Evolutionary conservation across 2,888 invertebrate species (phyloP), one percentile per base, ranked within the genome.

Genomic region (Monopis laevigella): DNA sequence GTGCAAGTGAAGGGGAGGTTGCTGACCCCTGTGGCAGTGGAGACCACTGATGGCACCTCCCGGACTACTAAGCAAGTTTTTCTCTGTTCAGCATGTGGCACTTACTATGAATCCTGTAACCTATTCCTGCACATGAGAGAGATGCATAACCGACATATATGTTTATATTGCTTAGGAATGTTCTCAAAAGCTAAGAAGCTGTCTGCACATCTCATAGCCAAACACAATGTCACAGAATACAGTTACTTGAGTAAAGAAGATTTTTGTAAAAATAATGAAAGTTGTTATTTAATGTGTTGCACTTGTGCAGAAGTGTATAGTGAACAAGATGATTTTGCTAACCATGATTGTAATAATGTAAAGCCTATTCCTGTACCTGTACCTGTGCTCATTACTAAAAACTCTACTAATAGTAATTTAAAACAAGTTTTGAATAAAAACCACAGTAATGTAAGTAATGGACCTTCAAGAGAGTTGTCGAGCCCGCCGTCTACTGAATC

Each of bases 71-170:
- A 89, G 30, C 90, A 90, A 62, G 90, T 91, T 45, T 93, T 89
- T 62, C 71, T 92, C 40, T 93, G 93, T 62, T 88, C 90, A 10
- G 88, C 90, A 0, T 93, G 93, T 63, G 89, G 88, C 32, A 90
- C 89, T 8, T 92, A 92, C 57, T 92, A 91, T 71, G 91, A 92
- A 66, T 90, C 90, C 55, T 92, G 92, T 90, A 90, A 92, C 69
- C 82, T 93, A 45, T 93, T 92, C 61, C 67, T 91, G 34, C 93
- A 93, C 54, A 92, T 93, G 87, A 83, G 89, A 41, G 91, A 92
- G 57, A 86, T 88, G 43, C 93, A 94, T 63, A 87, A 88, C 52
- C 84, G 91, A 41, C 90, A 88, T 58, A 89, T 92, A 52, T 94
- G 93, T 62, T 73, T 93, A 40, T 91, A 89, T 68, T 93, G 93